Evolutionary conservation across 2,888 invertebrate species (phyloP), one percentile per base, ranked within the genome.

Genomic region (Athripsodes cinereus): DNA sequence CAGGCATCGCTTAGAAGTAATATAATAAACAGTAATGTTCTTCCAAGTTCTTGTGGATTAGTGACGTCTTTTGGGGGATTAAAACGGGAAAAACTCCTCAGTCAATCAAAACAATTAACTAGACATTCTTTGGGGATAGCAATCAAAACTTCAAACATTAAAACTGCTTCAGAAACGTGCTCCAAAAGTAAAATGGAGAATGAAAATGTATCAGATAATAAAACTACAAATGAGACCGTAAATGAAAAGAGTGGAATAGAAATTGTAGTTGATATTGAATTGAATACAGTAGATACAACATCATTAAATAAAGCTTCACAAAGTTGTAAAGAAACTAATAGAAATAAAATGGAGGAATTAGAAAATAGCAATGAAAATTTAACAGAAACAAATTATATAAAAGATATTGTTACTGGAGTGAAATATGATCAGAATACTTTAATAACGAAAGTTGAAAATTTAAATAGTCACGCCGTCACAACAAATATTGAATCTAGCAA

Each of bases 21-120:
- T 55, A 77, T 84, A 40, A 69, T 84, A 0, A 78, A 80, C 65
- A 74, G 74, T 57, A 81, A 83, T 1, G 82, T 81, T 0, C 67
- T 84, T 31, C 81, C 81, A 0, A 78, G 83, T 21, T 79, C 80
- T 8, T 80, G 79, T 51, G 74, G 75, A 73, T 74, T 64, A 2
- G 65, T 68, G 35, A 74, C 74, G 5, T 71, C 74, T 22, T 82
- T 83, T 67, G 81, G 81, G 5, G 82, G 81, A 0, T 65, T 80
- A 0, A 82, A 82, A 65, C 77, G 76, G 52, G 81, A 82, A 64
- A 82, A 81, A 64, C 73, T 76, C 0, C 67, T 83, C 0, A 76
- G 68, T 54, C 76, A 75, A 67, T 72, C 65, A 61, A 57, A 64
- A 21, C 61, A 62, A 1, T 64, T 76, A 46, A 72, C 71, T 5